Base-by-base conservation (phyloP, 2,888 invertebrate species). In the Catocala sponsa region DNA sequence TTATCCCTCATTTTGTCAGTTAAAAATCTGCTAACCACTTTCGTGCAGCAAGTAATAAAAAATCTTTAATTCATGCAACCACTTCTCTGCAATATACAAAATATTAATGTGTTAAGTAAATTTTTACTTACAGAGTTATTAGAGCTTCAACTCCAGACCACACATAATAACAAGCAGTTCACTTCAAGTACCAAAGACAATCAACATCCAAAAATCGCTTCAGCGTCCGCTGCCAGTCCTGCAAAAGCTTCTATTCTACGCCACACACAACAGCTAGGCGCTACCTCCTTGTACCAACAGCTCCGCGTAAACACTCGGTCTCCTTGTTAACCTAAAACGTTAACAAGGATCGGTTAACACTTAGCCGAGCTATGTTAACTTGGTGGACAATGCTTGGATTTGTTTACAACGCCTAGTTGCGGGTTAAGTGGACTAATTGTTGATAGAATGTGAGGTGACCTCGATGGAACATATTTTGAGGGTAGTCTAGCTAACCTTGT, bases 261-360 rank as follows among this genome's bases (percentile, higher is more conserved):
- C 74, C 79, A 78, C 15, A 65, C 61, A 55, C 51, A 65, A 54
- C 70, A 72, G 79, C 77, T 78, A 86, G 81, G 80, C 86, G 85
- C 86, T 87, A 83, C 83, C 87, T 83, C 78, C 89, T 89, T 87
- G 84, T 85, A 86, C 87, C 86, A 88, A 82, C 79, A 73, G 71
- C 73, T 67, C 77, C 42, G 67, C 78, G 87, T 80, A 90, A 90
- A 89, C 87, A 91, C 71, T 78, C 85, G 80, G 86, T 87, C 87
- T 84, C 80, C 91, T 91, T 92, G 93, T 94, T 94, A 94, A 91
- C 89, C 90, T 88, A 88, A 91, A 85, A 86, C 84, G 89, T 94
- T 94, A 94, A 93, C 92, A 90, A 94, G 93, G 91, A 92, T 92
- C 92, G 90, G 79, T 75, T 79, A 88, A 88, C 92, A 93, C 92